Evolutionary conservation across 1,140 invertebrate genomes (phyloP).

Genomic region (Formica exsecta): DNA sequence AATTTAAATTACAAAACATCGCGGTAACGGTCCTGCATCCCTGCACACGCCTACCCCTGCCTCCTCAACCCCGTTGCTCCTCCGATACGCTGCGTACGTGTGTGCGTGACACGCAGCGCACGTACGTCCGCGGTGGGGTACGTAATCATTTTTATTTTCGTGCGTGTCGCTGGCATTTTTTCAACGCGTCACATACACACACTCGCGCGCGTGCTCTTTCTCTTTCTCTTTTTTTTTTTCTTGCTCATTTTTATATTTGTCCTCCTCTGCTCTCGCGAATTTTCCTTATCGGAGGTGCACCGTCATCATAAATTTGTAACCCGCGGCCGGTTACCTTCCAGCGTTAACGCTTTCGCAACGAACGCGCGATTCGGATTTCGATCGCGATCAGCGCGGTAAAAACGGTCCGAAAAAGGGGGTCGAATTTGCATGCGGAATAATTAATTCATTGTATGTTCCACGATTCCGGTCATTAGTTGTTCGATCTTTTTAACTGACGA

Average conservation of each 20-base stretch:
- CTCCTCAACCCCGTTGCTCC: not conserved
- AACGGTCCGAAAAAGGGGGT: slow-evolving; percentile 30
- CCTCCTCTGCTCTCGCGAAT: slow-evolving; percentile 31
- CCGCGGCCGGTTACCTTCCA: slow-evolving; percentile 56
- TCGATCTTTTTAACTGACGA: slow-evolving; percentile 52
- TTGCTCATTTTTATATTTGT: not conserved
- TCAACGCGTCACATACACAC: slow-evolving; percentile 37
- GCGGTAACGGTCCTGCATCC: slow-evolving; percentile 77
- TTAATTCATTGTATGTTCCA: slow-evolving; percentile 65
- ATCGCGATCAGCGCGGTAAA: slow-evolving; percentile 59
- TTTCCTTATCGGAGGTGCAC: slow-evolving; percentile 56
- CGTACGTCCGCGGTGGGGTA: slow-evolving; percentile 71
- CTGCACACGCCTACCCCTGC: slow-evolving; percentile 58
- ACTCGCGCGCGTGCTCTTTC: not conserved
- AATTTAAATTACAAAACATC: slow-evolving; percentile 86
- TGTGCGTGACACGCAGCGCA: slow-evolving; percentile 64
- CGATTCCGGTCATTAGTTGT: slow-evolving; percentile 53
- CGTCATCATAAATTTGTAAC: slow-evolving; percentile 67
- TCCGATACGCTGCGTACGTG: slow-evolving; percentile 64
- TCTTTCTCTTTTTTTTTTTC: not conserved
- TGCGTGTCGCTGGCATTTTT: slow-evolving; percentile 76
- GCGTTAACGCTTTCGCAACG: slow-evolving; percentile 61
- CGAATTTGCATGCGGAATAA: slow-evolving; percentile 64
- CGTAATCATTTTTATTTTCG: slow-evolving; percentile 83
- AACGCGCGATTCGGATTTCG: slow-evolving; percentile 64